A percentile compares a stretch with the other conserved stretches of the same genome.
Evolutionary conservation across 2,113 vertebrate species (phyloP).

Genomic region (Lophochroa leadbeateri): DNA sequence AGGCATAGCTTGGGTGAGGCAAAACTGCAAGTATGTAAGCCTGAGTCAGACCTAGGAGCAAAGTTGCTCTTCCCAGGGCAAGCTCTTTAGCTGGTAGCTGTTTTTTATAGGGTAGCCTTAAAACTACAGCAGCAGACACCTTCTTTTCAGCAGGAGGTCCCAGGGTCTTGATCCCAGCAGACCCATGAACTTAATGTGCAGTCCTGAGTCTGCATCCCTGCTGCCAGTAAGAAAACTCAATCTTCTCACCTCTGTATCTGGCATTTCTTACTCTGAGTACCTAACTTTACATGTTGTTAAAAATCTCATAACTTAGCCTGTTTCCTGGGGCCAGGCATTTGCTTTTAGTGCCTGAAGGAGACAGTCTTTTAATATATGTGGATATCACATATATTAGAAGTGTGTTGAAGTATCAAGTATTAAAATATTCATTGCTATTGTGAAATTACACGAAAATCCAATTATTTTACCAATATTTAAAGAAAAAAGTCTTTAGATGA

Average conservation of each 20-base stretch:
- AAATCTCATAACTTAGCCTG: background rate
- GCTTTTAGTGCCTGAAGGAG: background rate
- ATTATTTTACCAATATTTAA: background rate
- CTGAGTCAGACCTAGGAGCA: background rate
- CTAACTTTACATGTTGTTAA: background rate
- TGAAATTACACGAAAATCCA: background rate
- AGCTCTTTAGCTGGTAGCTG: background rate
- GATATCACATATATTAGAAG: background rate
- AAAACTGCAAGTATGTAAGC: background rate
- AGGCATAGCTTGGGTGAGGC: background rate
- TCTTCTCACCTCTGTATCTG: background rate
- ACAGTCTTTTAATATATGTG: background rate
- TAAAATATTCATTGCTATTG: background rate
- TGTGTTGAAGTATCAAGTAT: background rate
- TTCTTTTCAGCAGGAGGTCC: background rate
- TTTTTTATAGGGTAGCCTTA: background rate
- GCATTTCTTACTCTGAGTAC: background rate
- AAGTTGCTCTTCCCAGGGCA: background rate
- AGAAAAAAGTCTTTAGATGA: background rate
- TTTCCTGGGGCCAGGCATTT: background rate
- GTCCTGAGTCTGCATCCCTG: background rate
- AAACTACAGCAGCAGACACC: background rate
- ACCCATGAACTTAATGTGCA: background rate
- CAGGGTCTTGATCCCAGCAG: background rate
- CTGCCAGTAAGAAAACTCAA: background rate